Percentiles rank a stretch among this genome's conserved stretches.
These are phyloP conservation scores for Hormaphis cornu DNA, from an alignment of 1,140 invertebrate species.

Conservation along the genomic window DNA sequence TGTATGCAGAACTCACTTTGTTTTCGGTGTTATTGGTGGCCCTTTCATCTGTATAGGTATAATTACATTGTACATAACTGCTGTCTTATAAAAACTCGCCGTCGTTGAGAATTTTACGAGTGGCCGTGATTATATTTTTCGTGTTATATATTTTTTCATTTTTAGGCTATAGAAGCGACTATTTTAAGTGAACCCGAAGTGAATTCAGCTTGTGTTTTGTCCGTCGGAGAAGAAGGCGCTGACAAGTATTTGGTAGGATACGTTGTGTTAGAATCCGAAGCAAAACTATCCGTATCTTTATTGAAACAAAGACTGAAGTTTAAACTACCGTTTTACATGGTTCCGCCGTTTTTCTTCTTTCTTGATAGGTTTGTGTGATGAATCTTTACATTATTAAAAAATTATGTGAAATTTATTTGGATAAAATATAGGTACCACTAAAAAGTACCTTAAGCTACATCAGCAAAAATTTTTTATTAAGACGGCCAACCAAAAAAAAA, in stretches of 20 bases:
- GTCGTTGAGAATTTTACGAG: too few relatives aligned
- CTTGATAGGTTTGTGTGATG: conserved; percentile 39
- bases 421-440: too few relatives aligned
- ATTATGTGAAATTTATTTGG: background rate
- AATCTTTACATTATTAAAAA: background rate
- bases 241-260: conserved; percentile 49
- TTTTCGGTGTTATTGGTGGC: too few relatives aligned
- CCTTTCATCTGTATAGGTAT: too few relatives aligned
- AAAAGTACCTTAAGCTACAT: too few relatives aligned
- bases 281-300: conserved; percentile 38
- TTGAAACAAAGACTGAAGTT: conserved; percentile 44
- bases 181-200: conserved; percentile 44
- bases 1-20: too few relatives aligned
- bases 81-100: too few relatives aligned
- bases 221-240: conserved; percentile 46
- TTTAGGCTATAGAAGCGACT: conserved; percentile 46
- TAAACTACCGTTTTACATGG: conserved; percentile 49
- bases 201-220: conserved; percentile 44
- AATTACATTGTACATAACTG: too few relatives aligned
- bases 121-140: too few relatives aligned
- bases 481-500: too few relatives aligned
- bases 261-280: conserved; percentile 42
- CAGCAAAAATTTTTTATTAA: too few relatives aligned
- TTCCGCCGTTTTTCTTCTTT: conserved; percentile 47
- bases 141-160: too few relatives aligned